Evolutionary conservation across 2,797 vertebrate species (phyloP).

Genomic region (Myoxocephalus aenaeus): DNA sequence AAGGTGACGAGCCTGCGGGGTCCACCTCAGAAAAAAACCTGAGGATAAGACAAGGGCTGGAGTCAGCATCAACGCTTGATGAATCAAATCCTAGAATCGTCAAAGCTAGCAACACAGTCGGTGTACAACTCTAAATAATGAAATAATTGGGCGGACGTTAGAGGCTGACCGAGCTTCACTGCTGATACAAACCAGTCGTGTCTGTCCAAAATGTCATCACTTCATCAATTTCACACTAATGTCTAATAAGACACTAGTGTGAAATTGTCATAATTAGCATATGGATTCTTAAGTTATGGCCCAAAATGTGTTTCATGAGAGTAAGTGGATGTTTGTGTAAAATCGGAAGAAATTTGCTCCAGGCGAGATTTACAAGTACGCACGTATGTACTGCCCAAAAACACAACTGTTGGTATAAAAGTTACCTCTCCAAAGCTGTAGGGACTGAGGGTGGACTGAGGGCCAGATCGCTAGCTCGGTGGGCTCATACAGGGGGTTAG

Average conservation of each 20-base stretch:
- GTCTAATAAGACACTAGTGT: neutral
- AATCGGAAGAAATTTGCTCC: neutral
- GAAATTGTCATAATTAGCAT: too few species aligned
- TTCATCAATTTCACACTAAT: neutral
- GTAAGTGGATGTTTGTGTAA: neutral
- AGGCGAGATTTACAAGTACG: too few species aligned
- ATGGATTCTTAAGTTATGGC: too few species aligned
- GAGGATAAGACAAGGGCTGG: conserved; percentile 13
- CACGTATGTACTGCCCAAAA: neutral
- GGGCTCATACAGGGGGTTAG: conserved; percentile 85
- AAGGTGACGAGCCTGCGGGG: conserved; percentile 76
- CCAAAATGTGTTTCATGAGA: neutral
- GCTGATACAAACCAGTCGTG: neutral
- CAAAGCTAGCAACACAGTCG: neutral
- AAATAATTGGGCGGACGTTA: neutral
- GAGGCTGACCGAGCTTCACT: neutral
- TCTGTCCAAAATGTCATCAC: neutral
- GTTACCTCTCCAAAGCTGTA: conserved; percentile 90
- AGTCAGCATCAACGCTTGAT: neutral
- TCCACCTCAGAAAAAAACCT: conserved; percentile 92
- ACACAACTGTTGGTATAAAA: neutral
- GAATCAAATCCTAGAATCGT: neutral
- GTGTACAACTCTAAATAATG: neutral
- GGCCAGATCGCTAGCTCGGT: conserved; percentile 90
- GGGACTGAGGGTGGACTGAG: conserved; percentile 90